A percentile compares a stretch with the other conserved stretches of the same genome.
Evolutionary conservation across 2,888 invertebrate species (phyloP).

Genomic region (Tolmerus cingulatus): DNA sequence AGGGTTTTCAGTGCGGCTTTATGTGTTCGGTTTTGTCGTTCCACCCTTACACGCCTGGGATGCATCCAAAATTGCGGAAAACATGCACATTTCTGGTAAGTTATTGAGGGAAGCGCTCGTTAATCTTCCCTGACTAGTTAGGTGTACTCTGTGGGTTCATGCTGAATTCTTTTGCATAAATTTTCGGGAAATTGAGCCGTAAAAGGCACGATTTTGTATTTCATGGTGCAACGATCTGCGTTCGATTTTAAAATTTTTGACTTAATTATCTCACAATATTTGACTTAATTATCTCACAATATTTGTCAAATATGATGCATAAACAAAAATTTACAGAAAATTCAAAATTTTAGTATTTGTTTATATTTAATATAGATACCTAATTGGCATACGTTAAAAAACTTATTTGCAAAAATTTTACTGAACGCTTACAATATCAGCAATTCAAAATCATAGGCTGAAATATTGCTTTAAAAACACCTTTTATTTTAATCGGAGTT

Average conservation of each 20-base stretch:
- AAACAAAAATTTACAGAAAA: not conserved
- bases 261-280: not conserved
- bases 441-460: no score
- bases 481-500: no score
- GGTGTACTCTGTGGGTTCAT: not conserved
- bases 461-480: no score
- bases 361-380: not conserved
- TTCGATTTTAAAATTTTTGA: not conserved
- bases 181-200: not conserved
- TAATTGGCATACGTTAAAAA: no score
- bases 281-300: not conserved
- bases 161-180: not conserved
- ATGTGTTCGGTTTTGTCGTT: not conserved
- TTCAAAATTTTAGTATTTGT: not conserved
- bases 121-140: not conserved
- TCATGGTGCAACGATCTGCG: not conserved
- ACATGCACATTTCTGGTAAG: not conserved
- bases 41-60: not conserved
- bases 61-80: constrained; percentile 7
- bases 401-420: no score
- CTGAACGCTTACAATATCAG: no score
- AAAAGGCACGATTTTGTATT: not conserved
- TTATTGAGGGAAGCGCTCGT: not conserved
- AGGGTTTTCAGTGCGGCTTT: not conserved
- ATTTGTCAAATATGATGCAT: not conserved